phyloP scores from a whole-genome alignment of 1,140 invertebrate species.

The Capitella teleta region DNA sequence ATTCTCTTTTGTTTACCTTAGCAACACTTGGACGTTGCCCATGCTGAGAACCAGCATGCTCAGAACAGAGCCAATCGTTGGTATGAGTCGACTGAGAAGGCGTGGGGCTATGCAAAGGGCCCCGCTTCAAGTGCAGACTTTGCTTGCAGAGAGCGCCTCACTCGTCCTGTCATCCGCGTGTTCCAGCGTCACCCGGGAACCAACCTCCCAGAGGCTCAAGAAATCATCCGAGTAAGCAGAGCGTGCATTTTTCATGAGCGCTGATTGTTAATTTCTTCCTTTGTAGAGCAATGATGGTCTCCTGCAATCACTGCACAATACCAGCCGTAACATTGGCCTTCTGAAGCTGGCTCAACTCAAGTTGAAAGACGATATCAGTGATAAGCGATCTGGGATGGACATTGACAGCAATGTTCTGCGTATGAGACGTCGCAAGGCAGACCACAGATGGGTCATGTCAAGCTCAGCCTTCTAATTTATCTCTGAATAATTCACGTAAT shows the following conservation, averaged over 20 bases:
- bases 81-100: conserved; percentile 35
- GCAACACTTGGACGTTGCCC: conserved; percentile 34
- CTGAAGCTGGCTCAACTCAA: conserved; percentile 26
- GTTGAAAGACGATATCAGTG: conserved; percentile 29
- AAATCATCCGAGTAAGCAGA: conserved; percentile 30
- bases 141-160: conserved; percentile 29
- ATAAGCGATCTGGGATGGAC: conserved; percentile 26
- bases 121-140: conserved; percentile 33
- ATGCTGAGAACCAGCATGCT: conserved; percentile 37
- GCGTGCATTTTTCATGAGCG: neutral
- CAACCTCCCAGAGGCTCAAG: conserved; percentile 37
- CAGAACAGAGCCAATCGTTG: conserved; percentile 34
- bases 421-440: conserved; percentile 28
- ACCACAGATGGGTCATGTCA: conserved; percentile 35
- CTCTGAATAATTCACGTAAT: no score
- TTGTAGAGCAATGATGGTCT: conserved; percentile 29
- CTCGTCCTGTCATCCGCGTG: conserved; percentile 34
- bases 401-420: conserved; percentile 31
- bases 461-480: no score
- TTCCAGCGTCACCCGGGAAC: conserved; percentile 41
- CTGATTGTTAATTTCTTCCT: neutral
- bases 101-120: conserved; percentile 25
- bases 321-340: conserved; percentile 35
- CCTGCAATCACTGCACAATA: conserved; percentile 32
- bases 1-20: conserved; percentile 16